These are phyloP conservation scores for Oryzias sinensis DNA, from an alignment of 2,797 vertebrate species.

Conservation along the genomic window DNA sequence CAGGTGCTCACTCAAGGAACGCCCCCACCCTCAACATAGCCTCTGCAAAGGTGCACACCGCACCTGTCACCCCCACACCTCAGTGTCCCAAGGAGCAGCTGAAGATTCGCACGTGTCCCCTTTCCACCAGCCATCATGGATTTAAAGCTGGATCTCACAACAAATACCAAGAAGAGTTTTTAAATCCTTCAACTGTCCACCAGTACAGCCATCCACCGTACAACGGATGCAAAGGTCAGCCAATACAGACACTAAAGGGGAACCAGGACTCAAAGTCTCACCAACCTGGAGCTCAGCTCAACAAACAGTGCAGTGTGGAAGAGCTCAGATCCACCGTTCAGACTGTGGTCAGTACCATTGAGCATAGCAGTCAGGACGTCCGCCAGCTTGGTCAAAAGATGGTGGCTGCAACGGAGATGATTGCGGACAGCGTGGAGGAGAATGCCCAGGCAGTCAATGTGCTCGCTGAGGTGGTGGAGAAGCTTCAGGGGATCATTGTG, in stretches of 20 bases:
- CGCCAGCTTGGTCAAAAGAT: slow-evolving; percentile 55
- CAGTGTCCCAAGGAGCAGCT: slow-evolving; percentile 7
- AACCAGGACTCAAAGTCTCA: slow-evolving; percentile 14
- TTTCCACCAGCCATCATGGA: neutral
- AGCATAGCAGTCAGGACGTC: slow-evolving; percentile 43
- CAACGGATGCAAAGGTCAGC: slow-evolving; percentile 10
- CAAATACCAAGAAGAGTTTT: neutral
- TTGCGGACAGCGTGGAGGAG: slow-evolving; percentile 61
- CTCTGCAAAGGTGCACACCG: slow-evolving; percentile 13
- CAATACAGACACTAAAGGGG: neutral
- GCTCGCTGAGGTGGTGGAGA: slow-evolving; percentile 70
- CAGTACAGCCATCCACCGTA: neutral
- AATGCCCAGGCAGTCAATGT: slow-evolving; percentile 67
- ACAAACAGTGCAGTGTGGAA: slow-evolving; percentile 52
- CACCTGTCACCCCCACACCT: slow-evolving; percentile 31
- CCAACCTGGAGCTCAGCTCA: slow-evolving; percentile 7
- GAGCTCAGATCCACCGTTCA: slow-evolving; percentile 57
- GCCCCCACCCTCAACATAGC: slow-evolving; percentile 26
- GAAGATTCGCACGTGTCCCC: slow-evolving; percentile 10
- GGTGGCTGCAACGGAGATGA: slow-evolving; percentile 51
- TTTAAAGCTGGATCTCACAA: slow-evolving; percentile 1
- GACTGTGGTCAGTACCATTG: slow-evolving; percentile 36
- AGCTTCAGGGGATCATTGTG: slow-evolving; percentile 67
- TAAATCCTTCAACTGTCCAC: neutral
- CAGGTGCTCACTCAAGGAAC: slow-evolving; percentile 24